Conservation (phyloP, 1,140 invertebrate species). For the Euwallacea similis region DNA sequence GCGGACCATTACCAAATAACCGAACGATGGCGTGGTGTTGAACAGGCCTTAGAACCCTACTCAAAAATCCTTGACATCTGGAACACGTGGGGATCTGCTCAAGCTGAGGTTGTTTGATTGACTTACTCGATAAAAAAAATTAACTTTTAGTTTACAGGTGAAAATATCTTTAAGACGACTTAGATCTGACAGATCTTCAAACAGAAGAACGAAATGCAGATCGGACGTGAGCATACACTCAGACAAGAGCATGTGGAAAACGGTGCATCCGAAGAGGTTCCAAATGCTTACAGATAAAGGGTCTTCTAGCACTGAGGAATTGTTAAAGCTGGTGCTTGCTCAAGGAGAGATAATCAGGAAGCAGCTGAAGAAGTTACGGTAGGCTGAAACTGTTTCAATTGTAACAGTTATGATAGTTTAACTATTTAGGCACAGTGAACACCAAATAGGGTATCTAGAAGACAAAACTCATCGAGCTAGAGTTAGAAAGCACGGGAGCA, state of each 20-base stretch:
- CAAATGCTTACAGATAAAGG: slow-evolving; percentile 50
- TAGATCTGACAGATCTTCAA: slow-evolving; percentile 44
- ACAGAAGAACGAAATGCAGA: slow-evolving; percentile 46
- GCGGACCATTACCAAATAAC: slow-evolving; percentile 62
- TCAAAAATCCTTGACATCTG: slow-evolving; percentile 74
- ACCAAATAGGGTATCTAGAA: slow-evolving; percentile 75
- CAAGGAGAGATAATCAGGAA: slow-evolving; percentile 80
- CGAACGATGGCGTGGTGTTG: slow-evolving; percentile 68
- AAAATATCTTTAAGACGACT: slow-evolving; percentile 52
- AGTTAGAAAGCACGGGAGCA: slow-evolving; percentile 74
- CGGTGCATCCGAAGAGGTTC: slow-evolving; percentile 51
- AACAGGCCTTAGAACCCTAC: slow-evolving; percentile 68
- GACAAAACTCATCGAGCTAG: slow-evolving; percentile 70
- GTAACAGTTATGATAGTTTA: not conserved
- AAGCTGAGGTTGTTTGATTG: slow-evolving; percentile 62
- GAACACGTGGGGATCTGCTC: slow-evolving; percentile 73
- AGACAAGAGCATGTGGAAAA: slow-evolving; percentile 49
- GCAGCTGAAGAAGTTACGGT: slow-evolving; percentile 68
- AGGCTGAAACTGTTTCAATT: slow-evolving; percentile 35
- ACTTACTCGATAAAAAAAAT: not conserved
- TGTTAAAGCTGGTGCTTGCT: slow-evolving; percentile 76
- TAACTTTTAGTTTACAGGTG: slow-evolving; percentile 43
- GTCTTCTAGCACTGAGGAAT: slow-evolving; percentile 64
- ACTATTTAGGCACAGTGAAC: slow-evolving; percentile 66
- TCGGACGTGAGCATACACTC: slow-evolving; percentile 50